Conservation (phyloP, 2,797 vertebrate genomes). For the Lagodon rhomboides region DNA sequence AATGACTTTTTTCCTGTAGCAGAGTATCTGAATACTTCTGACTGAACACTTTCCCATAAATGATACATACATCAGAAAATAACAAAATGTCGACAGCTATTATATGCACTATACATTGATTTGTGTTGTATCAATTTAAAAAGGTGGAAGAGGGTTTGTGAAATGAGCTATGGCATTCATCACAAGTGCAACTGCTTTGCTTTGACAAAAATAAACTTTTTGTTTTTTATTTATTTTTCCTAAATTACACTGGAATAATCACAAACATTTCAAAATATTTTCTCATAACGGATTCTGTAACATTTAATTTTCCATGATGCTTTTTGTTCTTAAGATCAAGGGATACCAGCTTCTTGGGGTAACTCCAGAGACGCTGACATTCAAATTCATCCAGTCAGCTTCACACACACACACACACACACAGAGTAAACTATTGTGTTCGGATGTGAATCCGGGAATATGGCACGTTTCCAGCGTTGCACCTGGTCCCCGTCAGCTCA, state of each 20-base stretch:
- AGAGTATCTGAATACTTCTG: neutral
- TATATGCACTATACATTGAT: neutral
- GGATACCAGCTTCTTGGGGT: neutral
- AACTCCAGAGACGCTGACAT: neutral
- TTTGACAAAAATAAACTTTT: neutral
- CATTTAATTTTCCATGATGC: neutral
- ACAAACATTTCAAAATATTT: neutral
- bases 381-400: conserved; percentile 8
- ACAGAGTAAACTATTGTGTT: neutral
- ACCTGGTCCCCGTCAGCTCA: neutral
- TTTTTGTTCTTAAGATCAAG: neutral
- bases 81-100: neutral
- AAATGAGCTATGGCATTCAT: neutral
- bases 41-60: neutral
- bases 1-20: neutral
- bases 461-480: neutral
- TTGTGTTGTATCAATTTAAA: neutral
- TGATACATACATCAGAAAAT: no score
- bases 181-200: neutral
- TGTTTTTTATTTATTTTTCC: neutral
- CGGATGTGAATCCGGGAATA: accelerated
- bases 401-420: neutral
- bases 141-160: neutral
- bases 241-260: neutral
- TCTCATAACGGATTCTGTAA: neutral